Base-by-base conservation (phyloP, 2,888 invertebrate genomes). In the Drosophila quinaria region DNA sequence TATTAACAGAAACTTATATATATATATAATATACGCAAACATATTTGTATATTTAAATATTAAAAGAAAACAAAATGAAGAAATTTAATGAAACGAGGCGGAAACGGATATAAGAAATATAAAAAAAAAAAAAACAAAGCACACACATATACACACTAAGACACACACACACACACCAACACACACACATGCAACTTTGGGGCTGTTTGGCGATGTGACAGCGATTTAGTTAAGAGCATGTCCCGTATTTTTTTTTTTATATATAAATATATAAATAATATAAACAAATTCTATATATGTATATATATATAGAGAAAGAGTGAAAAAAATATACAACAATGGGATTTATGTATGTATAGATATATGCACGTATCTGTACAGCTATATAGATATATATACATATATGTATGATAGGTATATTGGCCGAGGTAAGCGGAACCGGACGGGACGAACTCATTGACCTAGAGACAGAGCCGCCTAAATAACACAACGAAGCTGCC, bases 1-100 rank as follows among this genome's bases (percentile, higher is more conserved):
- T 84, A 84, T 86, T 84, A 84, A 88, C 74, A 68, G 55, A 69
- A 74, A 62, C 66, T 70, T 70, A 59, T 46, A 63, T 50, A 56
- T 37, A 56, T 65, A 63, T 44, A 60, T 54, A 47, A 63, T 56
- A 67, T 39, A 62, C 37, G 71, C 22, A 62, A 52, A 63, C 39
- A 54, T 60, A 65, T 41, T 39, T 60, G 59, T 60, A 68, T 49
- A 70, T 58, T 64, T 63, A 73, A 67, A 71, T 58, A 64, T 63
- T 55, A 46, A n/a, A 61, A 54, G 71, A 31, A 37, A 33, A 51
- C 13, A 75, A 31, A 37, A 33, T 47, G 9, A 54, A 25, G 37
- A 69, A 69, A 68, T 66, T 61, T 49, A 73, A 55, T 58, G 58
- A 65, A 61, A 51, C 39, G 54, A 60, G 56, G 64, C 37, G 58